Evolutionary conservation across 92 coral and sea anemone species (phyloP), one percentile per base, ranked within the genome.

Genomic region (Zoanthus gigantus): DNA sequence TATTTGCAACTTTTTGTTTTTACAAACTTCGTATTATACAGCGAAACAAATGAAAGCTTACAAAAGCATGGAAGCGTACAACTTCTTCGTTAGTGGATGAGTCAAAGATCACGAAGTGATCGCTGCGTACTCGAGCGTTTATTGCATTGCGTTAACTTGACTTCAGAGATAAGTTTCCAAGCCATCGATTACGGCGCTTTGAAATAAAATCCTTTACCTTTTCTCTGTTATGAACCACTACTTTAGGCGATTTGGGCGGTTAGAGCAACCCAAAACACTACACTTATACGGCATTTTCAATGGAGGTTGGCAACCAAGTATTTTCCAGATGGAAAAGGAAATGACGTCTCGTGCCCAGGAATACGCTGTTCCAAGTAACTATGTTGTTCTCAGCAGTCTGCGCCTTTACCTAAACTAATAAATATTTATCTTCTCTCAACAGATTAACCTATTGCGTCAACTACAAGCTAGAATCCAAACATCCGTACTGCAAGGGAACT

Each of bases 401-500:
- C 15, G 37, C 46, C 16, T n/a, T 30, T 2, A 12, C 23, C 76
- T 74, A 32, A 69, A 23, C 15, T 18, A n/a, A 57, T 30, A n/a
- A 45, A 71, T 1, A 28, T 9, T 82, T 78, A 32, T 52, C 47
- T n/a, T 79, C 61, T 46, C 45, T 44, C 83, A 77, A 91, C 71
- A 96, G 98, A 84, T 92, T 93, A n/a, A 93, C 94, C 76, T 95
- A 97, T 77, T 97, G 99, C 74, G 89, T 94, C 18, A 88, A 87
- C 78, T 97, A 92, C 90, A 97, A 97, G 58, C 76, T 97, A 32
- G 91, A 87, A 85, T 91, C 93, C 83, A 97, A 97, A 72, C 99
- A 97, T 76, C 99, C 99, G 34, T 94, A 97, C 78, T 97, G 99
- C 48, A 65, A 94, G 86, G 92, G 97, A 11, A 97, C 99, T 50